Base-by-base conservation (phyloP, 2,797 vertebrate species). In the Echiichthys vipera region DNA sequence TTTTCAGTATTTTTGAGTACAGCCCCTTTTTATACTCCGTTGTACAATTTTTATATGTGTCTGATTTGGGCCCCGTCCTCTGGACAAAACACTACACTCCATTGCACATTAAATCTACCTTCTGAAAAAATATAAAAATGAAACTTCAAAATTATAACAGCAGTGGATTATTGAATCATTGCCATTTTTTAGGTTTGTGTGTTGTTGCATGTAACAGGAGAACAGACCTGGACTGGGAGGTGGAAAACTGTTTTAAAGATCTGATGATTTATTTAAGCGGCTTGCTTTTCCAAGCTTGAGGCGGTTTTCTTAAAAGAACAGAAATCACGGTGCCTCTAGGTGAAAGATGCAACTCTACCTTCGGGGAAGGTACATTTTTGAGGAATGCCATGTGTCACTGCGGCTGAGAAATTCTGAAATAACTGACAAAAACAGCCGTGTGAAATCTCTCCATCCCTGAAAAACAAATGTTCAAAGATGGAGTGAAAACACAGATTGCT, bases 371-470 rank as follows among this genome's bases (percentile, higher is more conserved):
- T 30, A n/a, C 3, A 14, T 68, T 61, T 62, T 57, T 42, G 49
- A 75, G 65, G 39, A 74, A 54, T 69, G 7, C 2, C 2, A 47
- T 20, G 40, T 2, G 9, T 53, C 71, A 25, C 25, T 29, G 25
- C 14, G 24, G 14, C 10, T 20, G 51, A 77, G 36, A 68, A 71
- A 71, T 59, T 71, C 49, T 40, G 29, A 55, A 78, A 72, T 24
- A 63, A 62, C 47, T 1, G 24, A 58, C 54, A 74, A 64, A 70
- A 63, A 15, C 18, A 51, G 58, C 45, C 0, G 32, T n/a, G 49
- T 51, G 24, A 78, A 84, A 74, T 53, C 24, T 58, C 69, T 69
- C 58, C 0, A 9, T 77, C 18, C 20, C 54, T 56, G 63, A 56
- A 71, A 79, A 65, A 17, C 39, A 65, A 40, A 57, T 45, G 24